A percentile compares a stretch with the other conserved stretches of the same genome.
These are phyloP conservation scores for Metridium senile DNA, from an alignment of 92 coral and sea anemone species.

Conservation along the genomic window DNA sequence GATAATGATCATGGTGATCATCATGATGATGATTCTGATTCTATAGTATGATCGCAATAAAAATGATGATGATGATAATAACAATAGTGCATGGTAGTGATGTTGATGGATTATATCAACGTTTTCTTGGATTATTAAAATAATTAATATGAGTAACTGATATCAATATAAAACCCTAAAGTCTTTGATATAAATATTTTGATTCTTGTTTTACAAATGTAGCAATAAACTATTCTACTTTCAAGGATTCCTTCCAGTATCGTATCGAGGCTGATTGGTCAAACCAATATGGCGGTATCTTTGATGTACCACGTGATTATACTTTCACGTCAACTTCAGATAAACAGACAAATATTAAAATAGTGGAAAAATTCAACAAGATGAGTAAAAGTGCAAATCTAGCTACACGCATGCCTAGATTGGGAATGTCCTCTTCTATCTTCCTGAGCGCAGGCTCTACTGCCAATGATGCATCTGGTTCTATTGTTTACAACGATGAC, in stretches of 20 bases:
- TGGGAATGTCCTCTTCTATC: constrained; percentile 32
- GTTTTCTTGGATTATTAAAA: no score
- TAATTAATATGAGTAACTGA: no score
- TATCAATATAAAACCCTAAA: no score
- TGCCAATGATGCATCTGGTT: constrained; percentile 44
- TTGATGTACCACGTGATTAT: constrained; percentile 57
- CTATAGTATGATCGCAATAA: no score
- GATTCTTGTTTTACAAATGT: background rate
- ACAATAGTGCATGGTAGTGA: no score
- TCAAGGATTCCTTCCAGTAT: constrained; percentile 61
- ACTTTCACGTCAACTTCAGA: constrained; percentile 50
- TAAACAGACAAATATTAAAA: constrained; percentile 47
- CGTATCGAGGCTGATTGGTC: constrained; percentile 63
- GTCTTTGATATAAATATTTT: no score
- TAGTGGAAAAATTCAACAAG: constrained; percentile 42
- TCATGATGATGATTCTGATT: no score
- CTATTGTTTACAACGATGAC: constrained; percentile 47
- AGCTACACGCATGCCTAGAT: constrained; percentile 61
- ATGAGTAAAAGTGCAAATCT: constrained; percentile 47
- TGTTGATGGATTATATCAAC: no score
- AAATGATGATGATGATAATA: no score
- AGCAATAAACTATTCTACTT: background rate
- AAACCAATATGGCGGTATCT: constrained; percentile 62
- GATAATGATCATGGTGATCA: no score
- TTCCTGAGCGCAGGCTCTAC: constrained; percentile 38